Evolutionary conservation across 2,888 invertebrate species (phyloP), one percentile per base, ranked within the genome.

Genomic region (Meteorus colon): DNA sequence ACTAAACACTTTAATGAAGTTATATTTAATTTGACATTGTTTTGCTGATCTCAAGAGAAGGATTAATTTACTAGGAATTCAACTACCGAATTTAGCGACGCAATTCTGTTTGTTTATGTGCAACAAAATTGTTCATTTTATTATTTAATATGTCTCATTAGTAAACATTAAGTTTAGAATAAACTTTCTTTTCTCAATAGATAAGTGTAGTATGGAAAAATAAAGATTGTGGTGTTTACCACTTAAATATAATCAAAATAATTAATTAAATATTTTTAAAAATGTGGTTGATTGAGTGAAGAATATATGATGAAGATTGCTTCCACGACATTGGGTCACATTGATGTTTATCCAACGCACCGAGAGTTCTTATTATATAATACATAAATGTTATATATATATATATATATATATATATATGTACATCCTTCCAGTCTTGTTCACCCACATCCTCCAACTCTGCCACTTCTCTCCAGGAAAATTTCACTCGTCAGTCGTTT

Each of bases 401-500:
- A 4, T 16, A 51, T n/a, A n/a, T 16, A 51, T 51, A 3, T 51
- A 51, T 51, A 51, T 19, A 24, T 55, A 48, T n/a, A 48, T 16
- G n/a, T n/a, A 55, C 19, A 55, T 55, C 55, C 55, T 19, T 55
- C 19, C n/a, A 8, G n/a, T n/a, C 41, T 69, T 37, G 41, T 51
- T 55, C 63, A 24, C 37, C 73, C 41, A 34, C 45, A 62, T 48
- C 73, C 29, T 55, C 66, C 29, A 60, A 8, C 55, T 63, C 41
- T 34, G 27, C n/a, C 45, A 37, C 60, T 55, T 65, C 70, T 60
- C 59, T 59, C 37, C 16, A 65, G 63, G 60, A 62, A 76, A 76
- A 72, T 72, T 76, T 75, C 65, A 75, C 62, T 76, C 72, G 72
- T 77, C 79, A 80, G 80, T 79, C 81, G 75, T 79, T 80, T 80